Evolutionary conservation across 92 coral and sea anemone species (phyloP), one percentile per base, ranked within the genome.

Genomic region (Actinostola sp.): DNA sequence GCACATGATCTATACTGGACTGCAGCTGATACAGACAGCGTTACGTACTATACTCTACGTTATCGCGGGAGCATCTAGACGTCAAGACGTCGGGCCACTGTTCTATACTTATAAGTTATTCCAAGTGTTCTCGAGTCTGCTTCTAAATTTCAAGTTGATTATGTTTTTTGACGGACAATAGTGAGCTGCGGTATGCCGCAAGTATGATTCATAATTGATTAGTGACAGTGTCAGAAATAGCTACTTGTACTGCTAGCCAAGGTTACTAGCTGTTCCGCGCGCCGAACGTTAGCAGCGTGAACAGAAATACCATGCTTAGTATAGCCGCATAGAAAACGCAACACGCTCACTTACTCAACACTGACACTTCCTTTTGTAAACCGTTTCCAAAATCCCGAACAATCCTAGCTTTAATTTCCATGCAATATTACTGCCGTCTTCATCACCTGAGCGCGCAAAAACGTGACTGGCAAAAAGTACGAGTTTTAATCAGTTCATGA

Each of bases 61-160:
- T 36, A 36, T 36, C 42, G 11, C 4, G 42, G 42, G 42, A 4
- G n/a, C n/a, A n/a, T n/a, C n/a, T n/a, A n/a, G n/a, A 19, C 8
- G 3, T 19, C 23, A 46, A 46, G 53, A 19, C 53, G 53, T 46
- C 53, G 7, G 17, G 53, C 53, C 23, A 2, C 7, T 46, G 53
- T 46, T 46, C 11, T 11, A 36, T 36, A 11, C n/a, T 4, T 11
- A 36, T 36, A 36, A 36, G 42, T 36, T 36, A 36, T 36, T 36
- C 42, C 42, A 36, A 36, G 42, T 36, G 42, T 11, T 26, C 51
- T 28, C 16, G 66, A 43, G 42, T 54, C 33, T 20, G 33, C 31
- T 62, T 45, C 55, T 39, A 64, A 43, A 41, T 64, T 28, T 43
- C 70, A 64, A 64, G 70, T 43, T 39, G 54, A 64, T 43, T 41